Base-by-base conservation (phyloP, 2,797 vertebrate species). In the Sebastes paucispinis region DNA sequence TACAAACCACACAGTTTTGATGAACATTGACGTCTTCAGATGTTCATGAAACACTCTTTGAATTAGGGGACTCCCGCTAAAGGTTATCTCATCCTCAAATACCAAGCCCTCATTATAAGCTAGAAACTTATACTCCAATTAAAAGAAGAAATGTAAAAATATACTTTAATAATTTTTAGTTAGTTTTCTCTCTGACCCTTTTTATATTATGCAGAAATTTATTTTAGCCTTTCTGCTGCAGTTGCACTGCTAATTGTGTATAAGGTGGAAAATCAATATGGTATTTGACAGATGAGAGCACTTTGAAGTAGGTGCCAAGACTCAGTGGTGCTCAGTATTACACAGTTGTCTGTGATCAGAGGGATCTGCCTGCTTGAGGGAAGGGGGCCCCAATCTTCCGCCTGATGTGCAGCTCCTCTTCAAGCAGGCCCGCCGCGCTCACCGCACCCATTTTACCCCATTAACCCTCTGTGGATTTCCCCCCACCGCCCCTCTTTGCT, bases 231-330 rank as follows among this genome's bases (percentile, higher is more conserved):
- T 93, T 93, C 88, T 91, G 84, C 94, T 89, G 81, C 84, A 89
- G 86, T 91, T 92, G 87, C 91, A 86, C 90, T 84, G 89, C 93
- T 95, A 96, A 96, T 96, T 95, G 92, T 94, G 90, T 92, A 89
- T 94, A 94, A 95, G 94, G 94, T 95, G 87, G 91, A 95, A 95
- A 95, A 96, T 95, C 94, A 93, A 95, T 95, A 94, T 93, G 76
- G 91, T 91, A 87, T 96, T 94, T 94, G 95, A 96, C 94, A 95
- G 94, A 94, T 93, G 93, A 94, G 92, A 95, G 88, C 90, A 89
- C 94, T 95, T 96, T 96, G 95, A 96, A 95, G 93, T 95, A 91
- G 82, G 85, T 94, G 91, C 92, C 91, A 94, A 84, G 89, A 89
- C 88, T 88, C 85, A 62, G 84, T 80, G 62, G 81, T 92, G 86